Evolutionary conservation across 92 coral and sea anemone species (phyloP), one percentile per base, ranked within the genome.

Genomic region (Actinostola sp.): DNA sequence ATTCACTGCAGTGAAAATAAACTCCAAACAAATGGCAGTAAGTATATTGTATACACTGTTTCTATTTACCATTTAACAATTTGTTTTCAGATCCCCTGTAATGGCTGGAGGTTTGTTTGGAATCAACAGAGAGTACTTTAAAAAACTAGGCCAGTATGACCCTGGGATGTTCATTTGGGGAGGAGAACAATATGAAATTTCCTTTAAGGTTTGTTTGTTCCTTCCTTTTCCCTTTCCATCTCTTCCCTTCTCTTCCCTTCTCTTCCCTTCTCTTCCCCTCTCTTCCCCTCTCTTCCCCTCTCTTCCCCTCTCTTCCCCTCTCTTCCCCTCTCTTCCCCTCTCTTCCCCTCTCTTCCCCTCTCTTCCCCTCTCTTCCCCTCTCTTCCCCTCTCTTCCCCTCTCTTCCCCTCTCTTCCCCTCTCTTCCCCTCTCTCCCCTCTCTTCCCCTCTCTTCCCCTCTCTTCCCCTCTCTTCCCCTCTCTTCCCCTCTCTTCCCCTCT

Each of bases 21-120:
- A n/a, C n/a, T n/a, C n/a, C n/a, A n/a, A n/a, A n/a, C n/a, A n/a
- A n/a, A n/a, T n/a, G n/a, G n/a, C n/a, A n/a, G n/a, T n/a, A n/a
- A n/a, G n/a, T n/a, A n/a, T n/a, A n/a, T n/a, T n/a, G n/a, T n/a
- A n/a, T n/a, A n/a, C n/a, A 36, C 42, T 36, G 42, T 36, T 36
- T 36, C 6, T 36, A 4, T 36, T 36, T 36, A 4, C 35, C 43
- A 19, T 11, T 39, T 13, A 3, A 35, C 14, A 17, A 9, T 41
- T 11, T 33, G 2, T 31, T 29, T 77, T 8, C 86, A 94, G 98
- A 76, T 94, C 98, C 26, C 98, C 98, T n/a, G 98, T 94, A 28
- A 94, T 94, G 98, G 98, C 98, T 56, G 98, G 98, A 67, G 98
- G 98, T 25, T 71, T 94, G 79, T 94, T 94, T 94, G 98, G 86